Base-by-base conservation (phyloP, 64 coral and sea anemone genomes). In the Dendronephthya gigantea region DNA sequence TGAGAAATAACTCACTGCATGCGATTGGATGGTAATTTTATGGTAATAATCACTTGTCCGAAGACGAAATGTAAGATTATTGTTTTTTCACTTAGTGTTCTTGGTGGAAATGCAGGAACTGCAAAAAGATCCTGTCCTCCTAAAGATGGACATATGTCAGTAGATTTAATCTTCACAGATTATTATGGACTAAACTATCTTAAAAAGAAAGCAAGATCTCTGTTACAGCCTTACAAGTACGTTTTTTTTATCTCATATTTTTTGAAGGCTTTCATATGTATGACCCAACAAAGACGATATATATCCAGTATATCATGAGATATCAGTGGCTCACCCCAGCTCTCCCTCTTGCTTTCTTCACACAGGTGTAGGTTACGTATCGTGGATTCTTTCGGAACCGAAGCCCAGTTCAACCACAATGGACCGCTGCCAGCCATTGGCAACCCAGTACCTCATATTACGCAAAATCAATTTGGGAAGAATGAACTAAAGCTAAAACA, bases 301-400 rank as follows among this genome's bases (percentile, higher is more conserved):
- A n/a, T n/a, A n/a, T n/a, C n/a, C n/a, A n/a, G n/a, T n/a, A n/a
- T n/a, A n/a, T n/a, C n/a, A n/a, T n/a, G n/a, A n/a, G n/a, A n/a
- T n/a, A n/a, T n/a, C n/a, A n/a, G n/a, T n/a, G n/a, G n/a, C n/a
- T n/a, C n/a, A n/a, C n/a, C n/a, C n/a, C n/a, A n/a, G n/a, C n/a
- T n/a, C n/a, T n/a, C n/a, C n/a, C n/a, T n/a, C n/a, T n/a, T 45
- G 11, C 41, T 45, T 45, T 45, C 11, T 45, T 45, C 41, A 45
- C 41, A 13, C 41, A 98, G 95, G 83, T 98, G 95, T 69, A 93
- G 84, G 85, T 51, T 98, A 55, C 92, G 95, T 51, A 87, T 98
- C 79, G 86, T 98, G 28, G 95, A 98, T 36, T 98, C 95, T 9
- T 98, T 98, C 85, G 95, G 95, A 17, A 98, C 95, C 41, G 95